phyloP scores from a whole-genome alignment of 1,140 invertebrate genomes.

The Stegodyphus dumicola region DNA sequence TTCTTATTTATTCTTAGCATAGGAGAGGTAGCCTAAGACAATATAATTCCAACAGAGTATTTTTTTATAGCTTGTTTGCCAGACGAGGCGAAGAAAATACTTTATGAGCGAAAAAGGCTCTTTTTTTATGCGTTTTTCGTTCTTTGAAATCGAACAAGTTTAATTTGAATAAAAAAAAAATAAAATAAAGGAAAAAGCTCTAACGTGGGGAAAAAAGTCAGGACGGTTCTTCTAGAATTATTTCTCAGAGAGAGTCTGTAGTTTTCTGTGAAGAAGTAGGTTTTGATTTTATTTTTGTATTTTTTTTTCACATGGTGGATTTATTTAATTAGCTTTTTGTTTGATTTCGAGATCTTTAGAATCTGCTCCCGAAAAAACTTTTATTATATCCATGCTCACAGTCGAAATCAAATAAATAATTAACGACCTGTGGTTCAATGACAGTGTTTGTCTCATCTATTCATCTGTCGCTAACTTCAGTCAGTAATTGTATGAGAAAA shows the following conservation, averaged over 20 bases:
- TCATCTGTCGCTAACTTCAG: conserved; percentile 35
- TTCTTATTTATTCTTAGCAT: conserved; percentile 29
- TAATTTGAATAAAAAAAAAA: conserved; percentile 28
- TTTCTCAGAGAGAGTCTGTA: conserved; percentile 30
- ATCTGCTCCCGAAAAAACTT: conserved; percentile 32
- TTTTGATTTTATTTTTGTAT: conserved; percentile 18
- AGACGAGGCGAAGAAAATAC: conserved; percentile 27
- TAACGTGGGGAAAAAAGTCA: background rate
- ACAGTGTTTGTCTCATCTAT: conserved; percentile 35
- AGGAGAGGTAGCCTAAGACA: conserved; percentile 43
- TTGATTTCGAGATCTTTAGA: conserved; percentile 47
- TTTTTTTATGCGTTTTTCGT: conserved; percentile 46
- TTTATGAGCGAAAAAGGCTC: conserved; percentile 42
- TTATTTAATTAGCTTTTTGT: conserved; percentile 61
- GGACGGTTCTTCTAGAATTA: conserved; percentile 40
- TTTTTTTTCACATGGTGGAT: conserved; percentile 49
- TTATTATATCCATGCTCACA: conserved; percentile 49
- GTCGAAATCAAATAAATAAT: conserved; percentile 59
- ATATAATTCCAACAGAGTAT: conserved; percentile 42
- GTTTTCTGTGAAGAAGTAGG: conserved; percentile 12
- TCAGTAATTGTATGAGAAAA: conserved; percentile 8
- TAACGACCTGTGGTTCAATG: conserved; percentile 54
- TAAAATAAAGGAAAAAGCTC: background rate
- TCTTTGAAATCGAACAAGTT: conserved; percentile 53
- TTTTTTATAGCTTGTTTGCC: conserved; percentile 46